Percentiles rank a stretch among this genome's conserved stretches.
Evolutionary conservation across 2,888 invertebrate species (phyloP).

Genomic region (Tetheella fluctuosa): DNA sequence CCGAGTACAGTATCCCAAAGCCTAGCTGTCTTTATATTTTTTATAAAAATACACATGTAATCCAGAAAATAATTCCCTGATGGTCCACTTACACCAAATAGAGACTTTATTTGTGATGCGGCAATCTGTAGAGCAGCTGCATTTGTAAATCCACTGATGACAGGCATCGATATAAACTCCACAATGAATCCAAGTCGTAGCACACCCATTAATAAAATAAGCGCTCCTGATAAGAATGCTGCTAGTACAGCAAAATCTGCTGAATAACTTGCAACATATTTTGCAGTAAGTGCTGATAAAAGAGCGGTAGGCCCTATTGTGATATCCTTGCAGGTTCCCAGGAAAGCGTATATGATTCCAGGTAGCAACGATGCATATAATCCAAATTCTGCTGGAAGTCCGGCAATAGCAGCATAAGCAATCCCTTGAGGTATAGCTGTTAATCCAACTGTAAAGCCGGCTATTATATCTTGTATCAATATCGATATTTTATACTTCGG

Average conservation of each 20-base stretch:
- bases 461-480: slow-evolving; percentile 91
- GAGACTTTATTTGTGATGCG: slow-evolving; percentile 89
- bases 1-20: slow-evolving; percentile 88
- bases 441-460: slow-evolving; percentile 93
- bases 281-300: slow-evolving; percentile 91
- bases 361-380: slow-evolving; percentile 96
- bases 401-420: slow-evolving; percentile 91
- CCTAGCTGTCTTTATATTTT: slow-evolving; percentile 83
- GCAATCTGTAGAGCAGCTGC: slow-evolving; percentile 95
- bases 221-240: slow-evolving; percentile 89
- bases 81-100: slow-evolving; percentile 86
- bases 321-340: slow-evolving; percentile 92
- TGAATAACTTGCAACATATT: slow-evolving; percentile 85
- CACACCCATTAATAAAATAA: slow-evolving; percentile 88
- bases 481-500: slow-evolving; percentile 87
- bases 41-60: slow-evolving; percentile 84
- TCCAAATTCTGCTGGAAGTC: slow-evolving; percentile 90
- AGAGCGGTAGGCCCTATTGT: slow-evolving; percentile 95
- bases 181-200: slow-evolving; percentile 91
- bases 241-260: slow-evolving; percentile 88
- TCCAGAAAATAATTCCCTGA: slow-evolving; percentile 87
- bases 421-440: slow-evolving; percentile 94
- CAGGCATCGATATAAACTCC: slow-evolving; percentile 93
- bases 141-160: slow-evolving; percentile 92
- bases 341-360: slow-evolving; percentile 93